These are phyloP conservation scores for Drosophila pegasa DNA, from an alignment of 2,888 invertebrate species.

Conservation along the genomic window DNA sequence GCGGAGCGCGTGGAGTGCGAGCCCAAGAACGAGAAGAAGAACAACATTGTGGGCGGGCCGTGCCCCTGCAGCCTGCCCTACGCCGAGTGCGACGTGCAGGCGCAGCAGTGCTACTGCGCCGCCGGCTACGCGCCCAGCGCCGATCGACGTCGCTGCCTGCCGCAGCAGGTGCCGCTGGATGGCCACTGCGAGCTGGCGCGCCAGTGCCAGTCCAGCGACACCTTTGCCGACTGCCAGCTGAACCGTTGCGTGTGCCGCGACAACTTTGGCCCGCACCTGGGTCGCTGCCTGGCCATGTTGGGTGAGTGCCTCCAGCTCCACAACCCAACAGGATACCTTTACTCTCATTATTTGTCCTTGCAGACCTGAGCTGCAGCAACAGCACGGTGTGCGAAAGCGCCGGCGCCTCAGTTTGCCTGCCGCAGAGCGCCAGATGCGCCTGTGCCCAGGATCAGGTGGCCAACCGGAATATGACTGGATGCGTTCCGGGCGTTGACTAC, in stretches of 20 bases:
- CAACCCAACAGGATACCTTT: not conserved
- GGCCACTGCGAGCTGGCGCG: constrained; percentile 71
- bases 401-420: constrained; percentile 46
- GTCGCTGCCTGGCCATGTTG: constrained; percentile 70
- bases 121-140: constrained; percentile 64
- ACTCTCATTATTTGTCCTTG: not conserved
- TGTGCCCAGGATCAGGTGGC: constrained; percentile 42
- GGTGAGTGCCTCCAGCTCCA: constrained; percentile 55
- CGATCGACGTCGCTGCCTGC: constrained; percentile 81
- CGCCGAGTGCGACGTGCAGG: constrained; percentile 67
- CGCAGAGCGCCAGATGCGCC: constrained; percentile 35
- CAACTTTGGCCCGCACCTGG: constrained; percentile 60
- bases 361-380: constrained; percentile 46
- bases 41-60: constrained; percentile 81
- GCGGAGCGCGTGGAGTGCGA: constrained; percentile 59
- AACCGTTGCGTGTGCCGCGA: constrained; percentile 71
- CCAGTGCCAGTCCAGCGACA: constrained; percentile 74
- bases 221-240: constrained; percentile 71
- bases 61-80: constrained; percentile 76
- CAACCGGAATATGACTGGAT: constrained; percentile 47
- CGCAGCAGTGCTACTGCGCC: constrained; percentile 76
- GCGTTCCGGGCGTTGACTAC: constrained; percentile 30
- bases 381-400: constrained; percentile 28
- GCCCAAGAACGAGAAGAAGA: constrained; percentile 71
- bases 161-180: constrained; percentile 56